These are phyloP conservation scores for Anguilla marmorata DNA, from an alignment of 2,797 vertebrate species.

Conservation along the genomic window DNA sequence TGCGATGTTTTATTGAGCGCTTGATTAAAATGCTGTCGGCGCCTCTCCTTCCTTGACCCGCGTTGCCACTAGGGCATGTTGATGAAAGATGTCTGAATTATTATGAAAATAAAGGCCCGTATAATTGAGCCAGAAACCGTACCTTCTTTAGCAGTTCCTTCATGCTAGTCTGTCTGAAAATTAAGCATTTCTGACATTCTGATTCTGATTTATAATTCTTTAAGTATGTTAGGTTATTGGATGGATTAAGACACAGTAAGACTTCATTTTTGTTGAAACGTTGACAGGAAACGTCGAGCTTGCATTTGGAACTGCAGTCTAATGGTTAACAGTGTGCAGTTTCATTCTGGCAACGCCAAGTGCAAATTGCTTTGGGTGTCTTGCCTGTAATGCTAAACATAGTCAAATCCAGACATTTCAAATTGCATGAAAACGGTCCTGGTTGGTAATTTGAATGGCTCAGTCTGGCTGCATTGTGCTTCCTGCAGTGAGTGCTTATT, in stretches of 20 bases:
- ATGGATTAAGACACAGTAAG: not conserved
- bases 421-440: not conserved
- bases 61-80: not conserved
- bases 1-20: slow-evolving; percentile 7
- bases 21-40: slow-evolving; percentile 1
- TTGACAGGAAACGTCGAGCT: slow-evolving; percentile 48
- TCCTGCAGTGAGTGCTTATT: not conserved
- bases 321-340: not conserved
- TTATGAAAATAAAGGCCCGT: not conserved
- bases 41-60: not conserved
- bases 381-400: not conserved
- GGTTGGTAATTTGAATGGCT: not conserved
- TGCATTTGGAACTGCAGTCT: slow-evolving; percentile 21
- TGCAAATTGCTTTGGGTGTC: not conserved
- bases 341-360: not conserved
- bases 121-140: not conserved
- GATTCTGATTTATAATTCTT: not conserved
- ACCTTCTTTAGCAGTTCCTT: not conserved
- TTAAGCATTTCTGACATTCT: not conserved
- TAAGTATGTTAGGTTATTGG: not conserved
- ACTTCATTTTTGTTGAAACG: slow-evolving; percentile 5
- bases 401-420: not conserved
- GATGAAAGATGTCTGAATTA: not conserved
- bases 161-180: not conserved
- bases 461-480: not conserved